Percentiles rank a stretch among this genome's conserved stretches.
These are phyloP conservation scores for Megalopta genalis DNA, from an alignment of 1,140 invertebrate species.

Conservation along the genomic window DNA sequence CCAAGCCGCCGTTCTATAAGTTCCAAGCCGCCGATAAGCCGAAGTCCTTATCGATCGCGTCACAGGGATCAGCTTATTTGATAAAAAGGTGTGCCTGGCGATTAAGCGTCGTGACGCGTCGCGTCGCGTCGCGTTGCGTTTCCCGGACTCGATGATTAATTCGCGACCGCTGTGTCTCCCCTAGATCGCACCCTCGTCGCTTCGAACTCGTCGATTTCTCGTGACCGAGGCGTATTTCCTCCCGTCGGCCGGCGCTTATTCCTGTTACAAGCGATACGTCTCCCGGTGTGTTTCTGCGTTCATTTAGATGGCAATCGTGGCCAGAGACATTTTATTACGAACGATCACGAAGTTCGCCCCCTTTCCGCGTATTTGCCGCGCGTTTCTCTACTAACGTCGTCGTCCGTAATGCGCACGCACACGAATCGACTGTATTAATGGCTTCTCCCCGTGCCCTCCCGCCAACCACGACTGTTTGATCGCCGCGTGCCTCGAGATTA, in stretches of 20 bases:
- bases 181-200: background rate
- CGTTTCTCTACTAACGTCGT: constrained; percentile 21
- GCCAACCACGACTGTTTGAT: background rate
- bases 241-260: constrained; percentile 5
- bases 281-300: constrained; percentile 54
- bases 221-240: constrained; percentile 37
- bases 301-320: constrained; percentile 63
- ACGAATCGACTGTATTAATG: constrained; percentile 1
- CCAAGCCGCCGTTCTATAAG: too few species aligned
- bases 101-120: background rate
- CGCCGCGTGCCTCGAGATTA: background rate
- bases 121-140: constrained; percentile 6
- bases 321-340: constrained; percentile 60
- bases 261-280: constrained; percentile 25
- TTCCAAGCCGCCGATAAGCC: too few species aligned
- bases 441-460: background rate
- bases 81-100: background rate
- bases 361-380: constrained; percentile 22
- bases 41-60: background rate
- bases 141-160: constrained; percentile 42
- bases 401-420: background rate
- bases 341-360: constrained; percentile 53
- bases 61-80: background rate
- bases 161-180: constrained; percentile 7
- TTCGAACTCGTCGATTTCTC: constrained; percentile 32